Evolutionary conservation across 2,113 vertebrate genomes (phyloP).

Genomic region (Eclectus roratus): DNA sequence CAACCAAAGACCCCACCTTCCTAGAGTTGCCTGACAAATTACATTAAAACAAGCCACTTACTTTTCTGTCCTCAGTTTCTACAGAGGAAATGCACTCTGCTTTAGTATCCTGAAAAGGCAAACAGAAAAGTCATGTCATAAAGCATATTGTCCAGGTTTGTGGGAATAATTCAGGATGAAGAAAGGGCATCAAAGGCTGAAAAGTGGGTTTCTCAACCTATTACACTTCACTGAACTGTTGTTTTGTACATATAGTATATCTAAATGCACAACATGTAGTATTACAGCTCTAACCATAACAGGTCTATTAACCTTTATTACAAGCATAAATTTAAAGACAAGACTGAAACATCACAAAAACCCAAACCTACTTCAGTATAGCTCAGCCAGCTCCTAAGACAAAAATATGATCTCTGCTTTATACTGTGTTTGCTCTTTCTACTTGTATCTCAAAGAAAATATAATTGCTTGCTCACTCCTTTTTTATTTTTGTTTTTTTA

Average conservation of each 20-base stretch:
- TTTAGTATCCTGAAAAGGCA: slow-evolving; percentile 75
- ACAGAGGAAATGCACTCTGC: slow-evolving; percentile 73
- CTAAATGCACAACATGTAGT: background rate
- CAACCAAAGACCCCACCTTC: background rate
- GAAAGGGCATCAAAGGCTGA: background rate
- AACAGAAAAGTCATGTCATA: background rate
- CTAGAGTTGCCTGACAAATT: background rate
- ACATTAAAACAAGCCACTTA: slow-evolving; percentile 62
- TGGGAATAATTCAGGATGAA: background rate
- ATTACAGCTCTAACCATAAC: background rate
- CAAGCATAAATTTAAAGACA: background rate
- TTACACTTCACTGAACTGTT: background rate
- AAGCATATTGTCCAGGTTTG: background rate
- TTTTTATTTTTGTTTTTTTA: background rate
- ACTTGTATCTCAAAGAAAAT: background rate
- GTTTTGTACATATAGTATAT: background rate
- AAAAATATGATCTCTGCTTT: background rate
- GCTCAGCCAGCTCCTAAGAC: background rate
- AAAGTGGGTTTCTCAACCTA: background rate
- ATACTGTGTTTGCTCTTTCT: background rate
- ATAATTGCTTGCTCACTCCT: background rate
- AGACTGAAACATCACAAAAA: background rate
- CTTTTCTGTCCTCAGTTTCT: slow-evolving; percentile 81
- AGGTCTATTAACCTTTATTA: background rate
- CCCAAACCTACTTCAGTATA: fast-evolving